phyloP scores from a whole-genome alignment of 2,113 vertebrate genomes.

The Percina caprodes region DNA sequence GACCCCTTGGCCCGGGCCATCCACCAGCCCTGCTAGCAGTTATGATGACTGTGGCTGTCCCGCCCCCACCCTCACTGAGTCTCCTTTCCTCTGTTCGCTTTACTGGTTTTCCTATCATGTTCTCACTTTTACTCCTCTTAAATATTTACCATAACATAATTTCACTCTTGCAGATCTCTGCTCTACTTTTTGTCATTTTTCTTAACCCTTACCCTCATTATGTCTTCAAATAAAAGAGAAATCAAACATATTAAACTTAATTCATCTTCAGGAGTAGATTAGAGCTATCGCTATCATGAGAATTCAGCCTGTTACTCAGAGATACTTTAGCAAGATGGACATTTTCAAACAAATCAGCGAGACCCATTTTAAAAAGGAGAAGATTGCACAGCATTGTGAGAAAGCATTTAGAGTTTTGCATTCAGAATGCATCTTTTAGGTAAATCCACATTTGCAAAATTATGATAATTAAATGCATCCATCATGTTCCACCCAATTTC shows the following conservation, averaged over 20 bases:
- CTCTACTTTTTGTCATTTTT: neutral
- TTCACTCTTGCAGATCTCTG: neutral
- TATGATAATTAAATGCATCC: neutral
- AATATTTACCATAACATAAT: conserved; percentile 8
- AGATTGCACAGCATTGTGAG: neutral
- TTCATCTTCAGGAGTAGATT: neutral
- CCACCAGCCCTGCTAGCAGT: conserved; percentile 13
- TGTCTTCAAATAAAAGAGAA: neutral
- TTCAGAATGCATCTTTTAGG: neutral
- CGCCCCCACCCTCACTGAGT: neutral
- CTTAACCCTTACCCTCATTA: neutral
- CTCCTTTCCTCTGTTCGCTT: conserved; percentile 40
- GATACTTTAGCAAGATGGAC: neutral
- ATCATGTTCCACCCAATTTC: neutral
- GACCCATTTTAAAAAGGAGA: neutral
- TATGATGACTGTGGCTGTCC: conserved; percentile 16
- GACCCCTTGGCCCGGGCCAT: conserved; percentile 25
- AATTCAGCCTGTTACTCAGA: neutral
- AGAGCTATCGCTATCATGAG: neutral
- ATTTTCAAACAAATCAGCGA: neutral
- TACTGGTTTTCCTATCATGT: conserved; percentile 24
- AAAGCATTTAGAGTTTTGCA: neutral
- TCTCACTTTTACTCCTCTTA: conserved; percentile 32
- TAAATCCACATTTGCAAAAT: neutral
- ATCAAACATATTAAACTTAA: neutral